Evolutionary conservation across 2,113 vertebrate genomes (phyloP).

Genomic region (Synchiropus splendidus): DNA sequence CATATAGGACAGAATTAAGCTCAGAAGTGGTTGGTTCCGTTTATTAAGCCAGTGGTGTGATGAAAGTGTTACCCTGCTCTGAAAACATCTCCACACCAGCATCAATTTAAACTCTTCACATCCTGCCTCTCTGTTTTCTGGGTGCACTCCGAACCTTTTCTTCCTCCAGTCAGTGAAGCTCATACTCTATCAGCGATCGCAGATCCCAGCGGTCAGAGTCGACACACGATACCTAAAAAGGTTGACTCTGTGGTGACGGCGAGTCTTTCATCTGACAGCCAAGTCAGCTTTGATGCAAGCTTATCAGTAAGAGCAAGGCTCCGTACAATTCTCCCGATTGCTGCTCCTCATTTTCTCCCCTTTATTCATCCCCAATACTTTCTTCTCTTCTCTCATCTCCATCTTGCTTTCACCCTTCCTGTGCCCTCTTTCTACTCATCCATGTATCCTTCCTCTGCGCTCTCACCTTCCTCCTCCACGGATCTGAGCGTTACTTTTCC

Average conservation of each 20-base stretch:
- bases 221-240: constrained; percentile 28
- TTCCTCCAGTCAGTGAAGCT: constrained; percentile 2
- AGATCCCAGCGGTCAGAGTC: constrained; percentile 26
- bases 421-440: constrained; percentile 3
- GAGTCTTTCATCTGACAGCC: constrained; percentile 52
- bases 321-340: constrained; percentile 16
- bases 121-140: too few relatives aligned
- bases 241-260: constrained; percentile 21
- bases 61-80: too few relatives aligned
- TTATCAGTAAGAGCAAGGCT: constrained; percentile 43
- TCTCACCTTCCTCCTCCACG: constrained; percentile 9
- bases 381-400: constrained; percentile 21
- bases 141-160: too few relatives aligned
- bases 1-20: too few relatives aligned
- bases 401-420: constrained; percentile 5
- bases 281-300: constrained; percentile 38
- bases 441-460: constrained; percentile 22
- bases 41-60: too few relatives aligned
- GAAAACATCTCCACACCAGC: too few relatives aligned
- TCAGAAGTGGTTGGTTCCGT: too few relatives aligned
- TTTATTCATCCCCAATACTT: background rate
- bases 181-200: constrained; percentile 24
- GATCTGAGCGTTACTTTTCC: too few relatives aligned
- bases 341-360: constrained; percentile 6
- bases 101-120: too few relatives aligned